A percentile compares a stretch with the other conserved stretches of the same genome.
phyloP scores from a whole-genome alignment of 2,113 vertebrate species.

The Corynorhinus townsendii region DNA sequence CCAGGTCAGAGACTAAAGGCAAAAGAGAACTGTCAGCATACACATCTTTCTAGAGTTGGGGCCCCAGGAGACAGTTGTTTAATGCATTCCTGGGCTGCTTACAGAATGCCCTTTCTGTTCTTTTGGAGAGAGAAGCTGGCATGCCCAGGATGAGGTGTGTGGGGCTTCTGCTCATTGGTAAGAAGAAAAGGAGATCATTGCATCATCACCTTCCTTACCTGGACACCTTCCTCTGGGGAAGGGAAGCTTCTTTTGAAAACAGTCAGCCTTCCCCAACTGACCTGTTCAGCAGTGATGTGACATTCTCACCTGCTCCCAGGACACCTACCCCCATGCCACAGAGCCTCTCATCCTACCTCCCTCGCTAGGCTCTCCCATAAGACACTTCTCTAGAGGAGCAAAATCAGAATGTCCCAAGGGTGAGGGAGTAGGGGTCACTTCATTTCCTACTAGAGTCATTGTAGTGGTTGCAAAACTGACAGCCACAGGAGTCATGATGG shows the following conservation, averaged over 20 bases:
- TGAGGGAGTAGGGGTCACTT: neutral
- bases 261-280: neutral
- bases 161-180: neutral
- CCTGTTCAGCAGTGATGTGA: neutral
- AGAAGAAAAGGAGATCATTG: slow-evolving; percentile 22
- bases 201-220: neutral
- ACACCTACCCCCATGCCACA: neutral
- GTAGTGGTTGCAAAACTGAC: neutral
- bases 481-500: neutral
- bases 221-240: neutral
- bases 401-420: neutral
- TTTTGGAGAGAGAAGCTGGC: slow-evolving; percentile 20
- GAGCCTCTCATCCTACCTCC: neutral
- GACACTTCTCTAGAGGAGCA: neutral
- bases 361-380: neutral
- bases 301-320: neutral
- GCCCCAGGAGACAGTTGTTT: slow-evolving; percentile 31
- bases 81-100: slow-evolving; percentile 46
- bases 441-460: neutral
- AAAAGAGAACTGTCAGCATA: slow-evolving; percentile 21
- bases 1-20: slow-evolving; percentile 30
- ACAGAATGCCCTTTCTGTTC: slow-evolving; percentile 42
- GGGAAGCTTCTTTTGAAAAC: neutral
- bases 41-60: slow-evolving; percentile 15
- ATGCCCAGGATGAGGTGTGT: neutral